Conservation (phyloP, 2,888 invertebrate genomes). For the Antitype chi region DNA sequence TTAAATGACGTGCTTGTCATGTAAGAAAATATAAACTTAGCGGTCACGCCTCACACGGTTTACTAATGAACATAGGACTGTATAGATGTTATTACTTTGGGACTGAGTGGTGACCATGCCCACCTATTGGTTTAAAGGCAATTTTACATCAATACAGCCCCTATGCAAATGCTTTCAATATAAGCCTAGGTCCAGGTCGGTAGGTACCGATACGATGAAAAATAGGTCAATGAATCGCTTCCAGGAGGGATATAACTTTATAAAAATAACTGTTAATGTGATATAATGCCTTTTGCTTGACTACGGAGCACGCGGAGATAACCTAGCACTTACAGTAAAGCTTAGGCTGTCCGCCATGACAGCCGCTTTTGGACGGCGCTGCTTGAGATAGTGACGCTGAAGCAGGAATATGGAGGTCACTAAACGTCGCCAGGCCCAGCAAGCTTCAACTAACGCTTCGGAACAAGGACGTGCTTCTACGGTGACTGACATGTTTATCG, state of each 20-base stretch:
- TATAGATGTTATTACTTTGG: slow-evolving; percentile 79
- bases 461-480: slow-evolving; percentile 88
- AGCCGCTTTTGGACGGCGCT: slow-evolving; percentile 88
- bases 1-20: slow-evolving; percentile 82
- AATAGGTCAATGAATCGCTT: slow-evolving; percentile 83
- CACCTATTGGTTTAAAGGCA: slow-evolving; percentile 78
- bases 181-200: slow-evolving; percentile 81
- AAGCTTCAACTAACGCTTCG: slow-evolving; percentile 91
- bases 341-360: slow-evolving; percentile 86
- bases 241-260: slow-evolving; percentile 85
- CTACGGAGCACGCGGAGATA: slow-evolving; percentile 90
- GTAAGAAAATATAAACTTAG: slow-evolving; percentile 74
- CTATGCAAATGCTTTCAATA: slow-evolving; percentile 84
- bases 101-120: slow-evolving; percentile 87
- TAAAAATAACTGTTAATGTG: slow-evolving; percentile 84
- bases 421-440: slow-evolving; percentile 87
- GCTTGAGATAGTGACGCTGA: slow-evolving; percentile 86
- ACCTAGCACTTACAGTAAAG: slow-evolving; percentile 90
- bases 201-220: slow-evolving; percentile 75
- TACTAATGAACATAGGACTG: slow-evolving; percentile 85
- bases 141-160: slow-evolving; percentile 74
- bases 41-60: slow-evolving; percentile 86
- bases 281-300: slow-evolving; percentile 89
- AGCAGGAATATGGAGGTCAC: slow-evolving; percentile 85
- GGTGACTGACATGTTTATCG: slow-evolving; percentile 81